Base-by-base conservation (phyloP, 2,888 invertebrate genomes). In the Junonia oenone region DNA sequence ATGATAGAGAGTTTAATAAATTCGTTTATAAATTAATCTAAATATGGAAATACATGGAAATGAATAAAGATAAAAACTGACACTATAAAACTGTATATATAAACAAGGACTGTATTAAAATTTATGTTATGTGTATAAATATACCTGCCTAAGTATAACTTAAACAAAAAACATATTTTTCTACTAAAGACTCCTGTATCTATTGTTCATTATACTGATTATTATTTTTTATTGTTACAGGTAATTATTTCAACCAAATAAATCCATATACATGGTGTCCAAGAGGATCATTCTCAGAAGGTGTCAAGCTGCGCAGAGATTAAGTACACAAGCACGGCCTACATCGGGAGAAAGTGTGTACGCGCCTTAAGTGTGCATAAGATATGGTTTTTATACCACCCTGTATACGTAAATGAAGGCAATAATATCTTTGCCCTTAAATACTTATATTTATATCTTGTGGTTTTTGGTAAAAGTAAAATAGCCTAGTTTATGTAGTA, bases 271-370 rank as follows among this genome's bases (percentile, higher is more conserved):
- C 26, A 46, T 27, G 13, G 22, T 43, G 22, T 26, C 33, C 33
- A 48, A 6, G 37, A 46, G 37, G 38, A 13, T 51, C 17, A 47
- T 38, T 49, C 57, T 47, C 43, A 13, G 53, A 51, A 47, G 47
- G 35, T 50, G 35, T 50, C 38, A 19, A 38, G 29, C 37, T 37
- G 26, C 14, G 37, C 29, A 47, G 38, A 51, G 51, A 15, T 49
- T 43, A 50, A 35, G 51, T 55, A 58, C 54, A 58, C 54, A 58
- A 55, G 43, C 29, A 26, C 35, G 55, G 19, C 58, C 54, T 58
- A 58, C 51, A 58, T 58, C 35, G 38, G 45, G 58, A 51, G 58
- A 58, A 58, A 58, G 54, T 47, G 27, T 45, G 35, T 46, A 48
- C 31, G 17, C 19, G 19, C 31, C 13, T 31, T 13, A 40, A 47